Conservation (phyloP, 2,888 invertebrate genomes). For the Pandemis heparana region DNA sequence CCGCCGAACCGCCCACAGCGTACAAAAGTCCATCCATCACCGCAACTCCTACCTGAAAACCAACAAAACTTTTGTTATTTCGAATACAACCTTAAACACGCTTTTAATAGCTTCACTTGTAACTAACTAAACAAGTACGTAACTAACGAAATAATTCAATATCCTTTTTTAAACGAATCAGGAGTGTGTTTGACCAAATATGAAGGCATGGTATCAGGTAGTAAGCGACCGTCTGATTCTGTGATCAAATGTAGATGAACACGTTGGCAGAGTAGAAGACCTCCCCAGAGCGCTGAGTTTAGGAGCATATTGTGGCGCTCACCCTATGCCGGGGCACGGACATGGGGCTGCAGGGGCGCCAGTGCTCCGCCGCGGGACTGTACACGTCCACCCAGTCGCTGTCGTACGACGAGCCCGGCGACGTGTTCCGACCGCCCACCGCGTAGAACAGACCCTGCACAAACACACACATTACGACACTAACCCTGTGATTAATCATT, state of each 20-base stretch:
- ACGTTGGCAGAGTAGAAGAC: too few species aligned
- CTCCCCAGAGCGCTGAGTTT: too few species aligned
- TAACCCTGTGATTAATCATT: too few species aligned
- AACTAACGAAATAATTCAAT: too few species aligned
- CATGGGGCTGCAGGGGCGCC: slow-evolving; percentile 96
- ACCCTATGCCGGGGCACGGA: slow-evolving; percentile 93
- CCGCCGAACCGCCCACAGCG: slow-evolving; percentile 96
- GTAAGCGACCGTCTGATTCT: too few species aligned
- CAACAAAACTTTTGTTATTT: background rate
- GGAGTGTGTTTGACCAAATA: too few species aligned
- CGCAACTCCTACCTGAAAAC: slow-evolving; percentile 91
- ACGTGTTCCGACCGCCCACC: slow-evolving; percentile 96
- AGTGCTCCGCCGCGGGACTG: slow-evolving; percentile 93
- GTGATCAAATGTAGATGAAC: too few species aligned
- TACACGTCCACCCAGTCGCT: slow-evolving; percentile 95
- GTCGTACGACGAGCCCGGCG: slow-evolving; percentile 94
- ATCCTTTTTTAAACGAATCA: too few species aligned
- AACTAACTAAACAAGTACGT: too few species aligned
- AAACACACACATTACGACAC: background rate
- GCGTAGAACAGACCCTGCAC: slow-evolving; percentile 93
- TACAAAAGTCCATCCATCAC: slow-evolving; percentile 96
- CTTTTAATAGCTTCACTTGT: too few species aligned
- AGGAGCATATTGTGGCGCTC: slow-evolving; percentile 31
- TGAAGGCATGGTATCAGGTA: too few species aligned
- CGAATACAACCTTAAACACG: too few species aligned